Evolutionary conservation across 2,113 vertebrate genomes (phyloP).

Genomic region (Hirundichthys speculiger): DNA sequence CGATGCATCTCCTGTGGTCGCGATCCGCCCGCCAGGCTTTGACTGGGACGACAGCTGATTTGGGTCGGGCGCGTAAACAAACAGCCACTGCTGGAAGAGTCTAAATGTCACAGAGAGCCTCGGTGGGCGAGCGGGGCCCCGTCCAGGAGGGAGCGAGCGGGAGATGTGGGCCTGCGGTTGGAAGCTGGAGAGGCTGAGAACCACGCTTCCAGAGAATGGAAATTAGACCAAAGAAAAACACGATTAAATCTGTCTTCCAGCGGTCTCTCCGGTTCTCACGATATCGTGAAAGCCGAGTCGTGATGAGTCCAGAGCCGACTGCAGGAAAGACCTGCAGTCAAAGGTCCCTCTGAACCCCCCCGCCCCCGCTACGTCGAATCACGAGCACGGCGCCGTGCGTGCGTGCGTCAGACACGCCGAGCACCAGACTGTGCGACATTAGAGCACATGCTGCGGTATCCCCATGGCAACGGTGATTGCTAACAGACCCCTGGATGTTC

Average conservation of each 20-base stretch:
- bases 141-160: not conserved
- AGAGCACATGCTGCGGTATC: conserved; percentile 40
- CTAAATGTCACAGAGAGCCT: conserved; percentile 39
- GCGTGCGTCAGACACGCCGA: conserved; percentile 2
- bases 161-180: conserved; percentile 27
- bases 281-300: conserved; percentile 48
- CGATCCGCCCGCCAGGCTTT: conserved; percentile 1
- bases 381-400: not conserved
- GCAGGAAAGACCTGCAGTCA: not conserved
- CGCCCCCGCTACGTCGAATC: not conserved
- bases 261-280: conserved; percentile 56
- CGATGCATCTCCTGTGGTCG: conserved; percentile 10
- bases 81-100: conserved; percentile 45
- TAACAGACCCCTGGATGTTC: conserved; percentile 71
- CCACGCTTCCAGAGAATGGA: conserved; percentile 56
- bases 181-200: conserved; percentile 19
- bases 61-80: conserved; percentile 35
- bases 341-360: not conserved
- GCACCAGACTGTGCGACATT: conserved; percentile 43
- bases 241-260: conserved; percentile 57
- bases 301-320: not conserved
- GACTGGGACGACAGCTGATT: conserved; percentile 47
- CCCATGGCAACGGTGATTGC: conserved; percentile 59
- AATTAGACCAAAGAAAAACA: conserved; percentile 55
- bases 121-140: conserved; percentile 15